These are phyloP conservation scores for Tiliqua scincoides DNA, from an alignment of 2,113 vertebrate genomes.

Conservation along the genomic window DNA sequence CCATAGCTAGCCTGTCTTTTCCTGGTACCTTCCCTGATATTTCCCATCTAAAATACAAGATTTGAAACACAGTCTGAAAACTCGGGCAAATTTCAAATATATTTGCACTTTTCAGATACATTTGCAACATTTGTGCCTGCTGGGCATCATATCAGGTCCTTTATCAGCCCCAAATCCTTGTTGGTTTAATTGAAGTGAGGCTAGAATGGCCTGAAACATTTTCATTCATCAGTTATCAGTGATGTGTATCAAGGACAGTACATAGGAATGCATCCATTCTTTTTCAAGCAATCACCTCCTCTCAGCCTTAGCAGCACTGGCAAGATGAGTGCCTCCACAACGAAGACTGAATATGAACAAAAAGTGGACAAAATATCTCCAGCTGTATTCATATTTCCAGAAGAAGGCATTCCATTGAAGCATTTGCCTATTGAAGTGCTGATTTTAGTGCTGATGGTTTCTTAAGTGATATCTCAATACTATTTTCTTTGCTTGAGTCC, in stretches of 20 bases:
- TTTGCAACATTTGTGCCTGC: neutral
- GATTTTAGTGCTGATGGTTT: neutral
- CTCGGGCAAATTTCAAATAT: neutral
- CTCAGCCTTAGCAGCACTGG: neutral
- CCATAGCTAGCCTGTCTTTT: too few species aligned
- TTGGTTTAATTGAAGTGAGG: neutral
- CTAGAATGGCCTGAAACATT: neutral
- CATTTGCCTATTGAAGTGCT: neutral
- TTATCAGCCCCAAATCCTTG: too few species aligned
- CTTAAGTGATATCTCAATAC: slow-evolving; percentile 2
- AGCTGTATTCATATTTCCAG: neutral
- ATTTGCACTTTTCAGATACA: neutral
- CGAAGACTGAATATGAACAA: neutral
- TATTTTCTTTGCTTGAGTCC: slow-evolving; percentile 3
- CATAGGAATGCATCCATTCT: neutral
- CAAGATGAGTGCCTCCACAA: neutral
- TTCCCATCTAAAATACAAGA: neutral
- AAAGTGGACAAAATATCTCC: neutral
- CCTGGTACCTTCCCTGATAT: too few species aligned
- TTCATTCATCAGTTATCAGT: neutral
- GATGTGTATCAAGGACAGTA: neutral
- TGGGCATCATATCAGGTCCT: neutral
- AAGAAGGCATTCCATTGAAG: neutral
- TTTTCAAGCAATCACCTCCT: neutral
- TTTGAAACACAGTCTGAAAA: neutral